Conservation (phyloP, 2,888 invertebrate genomes). For the Cremastobaeus sp. region DNA sequence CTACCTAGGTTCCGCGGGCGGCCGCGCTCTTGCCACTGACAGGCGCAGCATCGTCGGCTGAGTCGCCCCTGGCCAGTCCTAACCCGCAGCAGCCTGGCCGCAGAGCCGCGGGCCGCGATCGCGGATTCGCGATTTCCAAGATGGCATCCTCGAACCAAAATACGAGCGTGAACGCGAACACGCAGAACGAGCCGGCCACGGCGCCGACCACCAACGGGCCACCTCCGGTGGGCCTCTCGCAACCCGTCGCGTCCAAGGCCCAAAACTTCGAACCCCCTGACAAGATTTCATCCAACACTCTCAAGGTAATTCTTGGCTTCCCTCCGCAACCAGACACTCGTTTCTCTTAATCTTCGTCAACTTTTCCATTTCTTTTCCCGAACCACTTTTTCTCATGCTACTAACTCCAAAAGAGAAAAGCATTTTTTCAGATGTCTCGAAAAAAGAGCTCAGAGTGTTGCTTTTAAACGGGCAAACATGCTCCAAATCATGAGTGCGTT, state of each 20-base stretch:
- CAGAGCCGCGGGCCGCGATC: neutral
- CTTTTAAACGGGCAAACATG: too few species aligned
- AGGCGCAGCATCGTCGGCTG: conserved; percentile 23
- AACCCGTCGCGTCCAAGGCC: conserved; percentile 20
- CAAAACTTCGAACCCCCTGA: conserved; percentile 74
- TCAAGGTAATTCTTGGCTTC: conserved; percentile 72
- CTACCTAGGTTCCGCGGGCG: neutral
- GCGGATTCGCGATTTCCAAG: conserved; percentile 52
- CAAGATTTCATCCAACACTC: conserved; percentile 76
- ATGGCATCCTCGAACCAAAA: conserved; percentile 75
- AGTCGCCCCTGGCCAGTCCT: neutral
- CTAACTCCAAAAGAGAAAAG: too few species aligned
- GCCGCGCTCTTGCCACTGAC: neutral
- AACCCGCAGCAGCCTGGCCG: neutral
- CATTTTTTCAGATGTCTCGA: too few species aligned
- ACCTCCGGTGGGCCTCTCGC: conserved; percentile 62
- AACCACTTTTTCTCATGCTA: too few species aligned
- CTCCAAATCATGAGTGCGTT: too few species aligned
- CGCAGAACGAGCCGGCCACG: conserved; percentile 63
- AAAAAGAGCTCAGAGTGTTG: too few species aligned
- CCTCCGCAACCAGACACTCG: too few species aligned
- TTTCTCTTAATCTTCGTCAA: too few species aligned
- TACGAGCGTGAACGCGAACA: conserved; percentile 62
- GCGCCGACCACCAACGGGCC: conserved; percentile 65
- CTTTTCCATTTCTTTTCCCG: too few species aligned